These are phyloP conservation scores for Trachythela sp. DNA, from an alignment of 64 coral and sea anemone genomes.

Conservation along the genomic window DNA sequence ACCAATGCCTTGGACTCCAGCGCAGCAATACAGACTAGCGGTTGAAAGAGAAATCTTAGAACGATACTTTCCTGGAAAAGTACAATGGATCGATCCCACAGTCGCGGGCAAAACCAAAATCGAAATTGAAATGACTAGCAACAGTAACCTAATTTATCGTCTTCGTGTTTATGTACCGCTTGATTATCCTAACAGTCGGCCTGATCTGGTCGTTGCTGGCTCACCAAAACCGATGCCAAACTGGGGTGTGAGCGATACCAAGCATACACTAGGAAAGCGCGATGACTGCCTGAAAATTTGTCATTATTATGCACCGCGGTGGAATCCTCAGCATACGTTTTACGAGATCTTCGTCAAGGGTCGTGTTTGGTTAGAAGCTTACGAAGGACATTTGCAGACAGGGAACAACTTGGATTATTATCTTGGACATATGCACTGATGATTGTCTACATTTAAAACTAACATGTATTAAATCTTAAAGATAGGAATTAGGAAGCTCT, in stretches of 20 bases:
- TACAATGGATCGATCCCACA: conserved; percentile 10
- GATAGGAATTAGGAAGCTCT: not conserved
- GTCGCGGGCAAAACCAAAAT: conserved; percentile 14
- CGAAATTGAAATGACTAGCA: conserved; percentile 50
- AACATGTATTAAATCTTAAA: not conserved
- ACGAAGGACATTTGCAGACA: conserved; percentile 57
- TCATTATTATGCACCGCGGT: conserved; percentile 40
- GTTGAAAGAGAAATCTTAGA: conserved; percentile 22
- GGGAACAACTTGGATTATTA: conserved; percentile 27
- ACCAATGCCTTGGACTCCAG: conserved; percentile 30
- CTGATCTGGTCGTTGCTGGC: conserved; percentile 52
- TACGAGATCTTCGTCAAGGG: conserved; percentile 82
- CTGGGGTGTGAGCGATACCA: not conserved
- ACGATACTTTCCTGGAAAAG: conserved; percentile 20
- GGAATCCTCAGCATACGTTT: conserved; percentile 63
- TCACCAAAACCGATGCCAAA: conserved; percentile 37
- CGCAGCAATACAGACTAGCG: conserved; percentile 3
- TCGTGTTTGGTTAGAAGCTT: conserved; percentile 77
- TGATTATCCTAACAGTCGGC: conserved; percentile 68
- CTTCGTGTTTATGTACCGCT: conserved; percentile 47
- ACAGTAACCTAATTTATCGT: conserved; percentile 40
- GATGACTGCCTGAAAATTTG: conserved; percentile 67
- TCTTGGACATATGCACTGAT: not conserved
- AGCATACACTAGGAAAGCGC: conserved; percentile 1
- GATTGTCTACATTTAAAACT: not conserved